phyloP scores from a whole-genome alignment of 2,113 vertebrate genomes.

The Rana temporaria region DNA sequence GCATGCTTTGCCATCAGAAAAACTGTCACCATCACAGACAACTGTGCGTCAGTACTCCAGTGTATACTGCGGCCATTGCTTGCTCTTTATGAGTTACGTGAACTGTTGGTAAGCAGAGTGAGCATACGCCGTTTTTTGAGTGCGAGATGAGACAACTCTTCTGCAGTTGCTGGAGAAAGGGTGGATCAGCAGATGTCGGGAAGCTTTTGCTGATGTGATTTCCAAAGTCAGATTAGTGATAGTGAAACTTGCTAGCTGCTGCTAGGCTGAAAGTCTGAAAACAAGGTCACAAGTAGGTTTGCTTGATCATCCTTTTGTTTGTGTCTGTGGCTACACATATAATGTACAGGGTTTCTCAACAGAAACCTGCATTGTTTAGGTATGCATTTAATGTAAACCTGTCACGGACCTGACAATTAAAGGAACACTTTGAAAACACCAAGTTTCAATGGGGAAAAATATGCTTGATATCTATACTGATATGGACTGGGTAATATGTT shows the following conservation, averaged over 20 bases:
- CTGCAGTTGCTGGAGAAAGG: conserved; percentile 17
- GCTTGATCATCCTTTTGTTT: background rate
- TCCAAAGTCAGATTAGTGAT: conserved; percentile 50
- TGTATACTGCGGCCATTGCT: background rate
- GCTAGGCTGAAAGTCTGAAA: conserved; percentile 30
- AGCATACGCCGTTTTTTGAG: background rate
- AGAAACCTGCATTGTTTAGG: too few relatives aligned
- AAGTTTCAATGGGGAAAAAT: too few relatives aligned
- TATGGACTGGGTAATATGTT: too few relatives aligned
- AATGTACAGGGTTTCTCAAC: background rate
- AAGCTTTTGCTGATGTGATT: conserved; percentile 53
- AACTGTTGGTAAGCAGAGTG: background rate
- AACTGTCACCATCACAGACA: background rate
- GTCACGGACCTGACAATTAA: too few relatives aligned
- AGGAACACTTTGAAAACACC: too few relatives aligned
- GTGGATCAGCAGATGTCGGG: conserved; percentile 46
- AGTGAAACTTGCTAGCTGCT: conserved; percentile 37
- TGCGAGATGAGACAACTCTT: background rate
- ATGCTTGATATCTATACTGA: too few relatives aligned
- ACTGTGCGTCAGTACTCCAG: background rate
- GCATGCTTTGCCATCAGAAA: background rate
- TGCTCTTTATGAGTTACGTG: background rate
- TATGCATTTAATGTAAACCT: too few relatives aligned
- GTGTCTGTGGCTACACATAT: conserved; percentile 17
- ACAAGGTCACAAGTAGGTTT: conserved; percentile 21